Conservation (phyloP, 1,140 invertebrate genomes). For the Diachasmimorpha longicaudata region DNA sequence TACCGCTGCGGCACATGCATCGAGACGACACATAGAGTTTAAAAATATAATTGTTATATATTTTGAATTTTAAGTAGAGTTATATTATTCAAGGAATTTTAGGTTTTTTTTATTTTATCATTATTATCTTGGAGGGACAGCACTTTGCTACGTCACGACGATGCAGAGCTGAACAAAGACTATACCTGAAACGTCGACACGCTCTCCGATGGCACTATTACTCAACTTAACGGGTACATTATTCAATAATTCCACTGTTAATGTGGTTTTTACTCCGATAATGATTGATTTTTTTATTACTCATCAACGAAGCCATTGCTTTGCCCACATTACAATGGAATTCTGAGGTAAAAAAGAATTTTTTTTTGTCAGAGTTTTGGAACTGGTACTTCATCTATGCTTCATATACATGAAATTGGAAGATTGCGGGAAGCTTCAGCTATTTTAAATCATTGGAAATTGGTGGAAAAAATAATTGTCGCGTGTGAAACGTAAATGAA, state of each 20-base stretch:
- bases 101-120: conserved; percentile 37
- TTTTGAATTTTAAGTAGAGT: conserved; percentile 58
- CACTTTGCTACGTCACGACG: conserved; percentile 59
- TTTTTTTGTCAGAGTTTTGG: no score
- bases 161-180: conserved; percentile 58
- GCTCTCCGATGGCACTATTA: conserved; percentile 62
- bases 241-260: not conserved
- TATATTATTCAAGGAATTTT: conserved; percentile 41
- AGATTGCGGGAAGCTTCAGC: not conserved
- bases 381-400: no score
- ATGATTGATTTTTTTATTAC: no score
- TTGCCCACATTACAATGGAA: no score
- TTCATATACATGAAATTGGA: not conserved
- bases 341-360: no score
- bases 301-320: no score
- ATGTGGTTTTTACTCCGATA: not conserved
- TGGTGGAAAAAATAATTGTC: no score
- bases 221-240: conserved; percentile 2
- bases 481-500: no score
- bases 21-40: conserved; percentile 64
- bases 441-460: no score
- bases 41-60: conserved; percentile 63
- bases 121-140: conserved; percentile 63
- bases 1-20: conserved; percentile 44
- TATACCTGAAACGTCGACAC: conserved; percentile 60